Base-by-base conservation (phyloP, 2,113 vertebrate species). In the Eptatretus burgeri region DNA sequence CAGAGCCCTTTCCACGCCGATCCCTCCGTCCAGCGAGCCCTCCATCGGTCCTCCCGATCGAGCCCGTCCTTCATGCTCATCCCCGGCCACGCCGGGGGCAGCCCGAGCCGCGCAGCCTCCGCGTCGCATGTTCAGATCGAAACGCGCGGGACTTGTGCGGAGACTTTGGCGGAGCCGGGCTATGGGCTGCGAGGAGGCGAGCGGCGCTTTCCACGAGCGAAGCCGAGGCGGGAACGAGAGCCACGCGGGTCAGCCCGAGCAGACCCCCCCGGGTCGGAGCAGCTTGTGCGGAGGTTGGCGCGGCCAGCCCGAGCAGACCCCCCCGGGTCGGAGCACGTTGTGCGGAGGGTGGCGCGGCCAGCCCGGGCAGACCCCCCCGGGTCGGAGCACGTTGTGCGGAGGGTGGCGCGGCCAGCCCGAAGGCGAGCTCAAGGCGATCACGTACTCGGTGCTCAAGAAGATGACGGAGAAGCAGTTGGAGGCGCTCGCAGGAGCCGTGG, bases 401-500 rank as follows among this genome's bases (percentile, higher is more conserved):
- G 56, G 19, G 56, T 17, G 56, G 56, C n/a, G 19, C 56, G 19
- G 56, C n/a, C 73, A 76, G 1, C 62, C 66, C 13, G 63, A 64
- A 10, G 13, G 67, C 0, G 13, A 65, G 14, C 67, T 77, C 52
- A 74, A 75, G 16, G 66, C 67, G 0, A 67, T 66, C 0, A 73
- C 52, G 0, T 71, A 72, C 2, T 71, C 70, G 13, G 70, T 77
- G 62, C 75, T 77, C 69, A 73, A 74, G 66, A 75, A 74, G 71
- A 69, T 77, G 64, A 74, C 72, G 62, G 75, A 74, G 0, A 68
- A 72, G 63, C 74, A 75, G 18, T 67, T 76, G 67, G 74, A 75
- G 67, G 68, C 68, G 65, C 67, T 77, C 69, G 66, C 66, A 62
- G 69, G 70, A 70, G 73, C 70, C 2, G 72, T 76, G 63, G 73